Conservation (phyloP, 2,113 vertebrate genomes). For the Elaphurus davidianus region DNA sequence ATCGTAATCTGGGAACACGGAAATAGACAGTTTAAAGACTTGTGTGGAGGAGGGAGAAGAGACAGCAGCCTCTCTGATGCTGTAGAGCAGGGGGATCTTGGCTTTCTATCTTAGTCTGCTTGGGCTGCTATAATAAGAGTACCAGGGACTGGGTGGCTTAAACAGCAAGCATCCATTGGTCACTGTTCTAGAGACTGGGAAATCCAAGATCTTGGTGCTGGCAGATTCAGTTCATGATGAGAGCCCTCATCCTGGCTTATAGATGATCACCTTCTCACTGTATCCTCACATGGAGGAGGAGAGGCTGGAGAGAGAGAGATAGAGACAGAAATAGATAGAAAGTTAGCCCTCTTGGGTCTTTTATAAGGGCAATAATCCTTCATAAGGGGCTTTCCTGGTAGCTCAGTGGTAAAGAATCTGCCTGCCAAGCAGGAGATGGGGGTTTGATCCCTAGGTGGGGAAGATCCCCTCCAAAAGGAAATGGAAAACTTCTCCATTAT, state of each 20-base stretch:
- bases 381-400: neutral
- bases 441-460: neutral
- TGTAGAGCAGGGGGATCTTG: neutral
- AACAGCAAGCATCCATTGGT: neutral
- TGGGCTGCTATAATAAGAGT: neutral
- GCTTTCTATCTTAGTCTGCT: neutral
- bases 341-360: neutral
- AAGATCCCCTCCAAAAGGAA: neutral
- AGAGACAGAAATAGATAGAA: neutral
- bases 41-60: accelerated
- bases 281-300: neutral
- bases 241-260: neutral
- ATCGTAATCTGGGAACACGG: neutral
- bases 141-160: neutral
- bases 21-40: neutral
- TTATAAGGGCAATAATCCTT: neutral
- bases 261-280: neutral
- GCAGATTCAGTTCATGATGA: neutral
- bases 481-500: neutral
- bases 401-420: neutral
- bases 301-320: neutral
- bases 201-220: neutral
- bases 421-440: neutral
- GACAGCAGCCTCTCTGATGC: neutral
- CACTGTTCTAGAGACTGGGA: neutral